Base-by-base conservation (phyloP, 1,140 invertebrate genomes). In the Lepidotrigona ventralis region DNA sequence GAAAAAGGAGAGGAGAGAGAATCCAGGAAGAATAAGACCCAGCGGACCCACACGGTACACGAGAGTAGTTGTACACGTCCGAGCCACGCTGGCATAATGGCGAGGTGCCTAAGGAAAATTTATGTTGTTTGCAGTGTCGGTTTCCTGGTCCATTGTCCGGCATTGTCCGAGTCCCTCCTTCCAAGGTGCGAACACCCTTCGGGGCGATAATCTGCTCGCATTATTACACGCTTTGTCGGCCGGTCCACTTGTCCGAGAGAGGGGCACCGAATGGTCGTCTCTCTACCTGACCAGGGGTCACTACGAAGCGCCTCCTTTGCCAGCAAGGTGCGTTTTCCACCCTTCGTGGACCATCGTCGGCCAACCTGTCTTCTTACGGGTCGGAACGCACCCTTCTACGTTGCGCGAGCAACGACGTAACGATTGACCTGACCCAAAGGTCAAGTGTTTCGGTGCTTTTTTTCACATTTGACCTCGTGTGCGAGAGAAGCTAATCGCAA, bases 121-220 rank as follows among this genome's bases (percentile, higher is more conserved):
- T 94, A 94, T 93, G 93, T 92, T 94, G 93, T 94, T 93, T 94
- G 92, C 89, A 91, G 92, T 94, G 90, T 94, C 92, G 91, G 93
- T 94, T 93, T 93, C 93, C 91, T 81, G 88, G 86, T 84, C 92
- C 89, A 94, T 94, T 93, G 93, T 94, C 93, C 91, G 91, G 86
- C 84, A 93, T 93, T 93, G 92, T 94, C 93, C 93, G 89, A 91
- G 89, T 92, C 92, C 93, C 92, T 92, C 90, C 91, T 91, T 90
- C 91, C 85, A 90, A 94, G 93, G 93, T 93, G 93, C 91, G 92
- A 93, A 94, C 93, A 93, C 93, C 93, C 92, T 93, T 92, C 89
- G 90, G 74, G 90, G 88, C 91, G 93, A 93, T 94, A 94, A 94
- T 94, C 93, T 92, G 86, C 89, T 90, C 85, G 89, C 87, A 93